Base-by-base conservation (phyloP, 2,888 invertebrate species). In the Leptarthrus brevirostris region DNA sequence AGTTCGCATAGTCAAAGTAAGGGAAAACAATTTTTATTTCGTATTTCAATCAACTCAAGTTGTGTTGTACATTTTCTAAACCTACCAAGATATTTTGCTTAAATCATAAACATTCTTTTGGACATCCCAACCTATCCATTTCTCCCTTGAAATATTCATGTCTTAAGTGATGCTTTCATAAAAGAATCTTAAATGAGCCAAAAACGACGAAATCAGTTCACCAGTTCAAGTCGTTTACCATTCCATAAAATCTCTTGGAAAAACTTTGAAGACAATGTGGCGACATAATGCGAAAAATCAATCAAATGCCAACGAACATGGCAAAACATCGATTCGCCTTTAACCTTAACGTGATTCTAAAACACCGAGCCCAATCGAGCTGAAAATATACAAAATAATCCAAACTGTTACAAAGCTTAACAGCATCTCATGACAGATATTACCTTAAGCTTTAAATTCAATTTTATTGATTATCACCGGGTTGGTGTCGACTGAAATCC, bases 191-290 rank as follows among this genome's bases (percentile, higher is more conserved):
- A 12, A 12, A 40, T 40, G n/a, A 40, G 40, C 40, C 40, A 40
- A 40, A n/a, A 40, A 12, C 10, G n/a, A n/a, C n/a, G 40, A 40
- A 40, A 40, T n/a, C 40, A 40, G 40, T 40, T 40, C 40, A 40
- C 40, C 40, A 6, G 12, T 40, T 40, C 6, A 12, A 40, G 40
- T 40, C 40, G 12, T 40, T 40, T 40, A 40, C 40, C 40, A 6
- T 12, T 40, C 3, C 1, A 40, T 12, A 40, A 40, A 40, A 12
- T 40, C 10, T 40, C 40, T 12, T 40, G 40, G 40, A 40, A 40
- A 30, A 56, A 34, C 56, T 56, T 56, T 56, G 4, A n/a, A 56
- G 49, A 49, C 49, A 49, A 49, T 49, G 49, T 49, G 49, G 49
- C 49, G 49, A 20, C 49, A 5, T 3, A 49, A n/a, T 8, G 18